These are phyloP conservation scores for Falcunculus frontatus DNA, from an alignment of 2,113 vertebrate species.

Conservation along the genomic window DNA sequence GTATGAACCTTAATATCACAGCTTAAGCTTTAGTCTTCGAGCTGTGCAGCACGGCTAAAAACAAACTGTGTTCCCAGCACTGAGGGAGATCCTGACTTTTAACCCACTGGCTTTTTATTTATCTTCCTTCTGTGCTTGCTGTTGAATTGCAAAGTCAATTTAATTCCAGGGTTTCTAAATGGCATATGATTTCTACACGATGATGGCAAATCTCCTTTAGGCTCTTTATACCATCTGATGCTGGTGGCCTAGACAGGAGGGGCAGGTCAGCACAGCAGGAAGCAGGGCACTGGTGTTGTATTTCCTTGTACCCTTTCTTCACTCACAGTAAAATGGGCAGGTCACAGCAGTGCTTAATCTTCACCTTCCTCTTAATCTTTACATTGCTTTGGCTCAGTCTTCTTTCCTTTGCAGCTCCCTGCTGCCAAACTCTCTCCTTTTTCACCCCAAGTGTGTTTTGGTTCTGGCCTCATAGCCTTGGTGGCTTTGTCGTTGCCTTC, in stretches of 20 bases:
- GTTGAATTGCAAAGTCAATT: neutral
- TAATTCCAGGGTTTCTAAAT: neutral
- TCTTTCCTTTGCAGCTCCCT: neutral
- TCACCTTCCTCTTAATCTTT: neutral
- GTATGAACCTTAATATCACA: neutral
- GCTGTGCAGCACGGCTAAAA: neutral
- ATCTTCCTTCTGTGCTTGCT: neutral
- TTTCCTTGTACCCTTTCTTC: neutral
- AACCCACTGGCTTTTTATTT: constrained; percentile 21
- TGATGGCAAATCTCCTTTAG: neutral
- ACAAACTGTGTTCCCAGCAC: neutral
- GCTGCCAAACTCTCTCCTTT: neutral
- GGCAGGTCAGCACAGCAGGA: neutral
- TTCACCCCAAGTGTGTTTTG: neutral
- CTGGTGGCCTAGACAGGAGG: neutral
- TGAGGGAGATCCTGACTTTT: neutral
- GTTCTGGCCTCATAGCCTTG: neutral
- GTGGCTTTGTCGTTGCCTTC: neutral
- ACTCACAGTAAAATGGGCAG: neutral
- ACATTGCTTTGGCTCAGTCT: neutral
- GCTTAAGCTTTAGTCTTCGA: neutral
- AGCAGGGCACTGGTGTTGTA: neutral
- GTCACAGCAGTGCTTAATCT: neutral
- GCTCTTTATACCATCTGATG: neutral
- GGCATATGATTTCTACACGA: neutral